Evolutionary conservation across 2,113 vertebrate genomes (phyloP).

Genomic region (Scatophagus argus): DNA sequence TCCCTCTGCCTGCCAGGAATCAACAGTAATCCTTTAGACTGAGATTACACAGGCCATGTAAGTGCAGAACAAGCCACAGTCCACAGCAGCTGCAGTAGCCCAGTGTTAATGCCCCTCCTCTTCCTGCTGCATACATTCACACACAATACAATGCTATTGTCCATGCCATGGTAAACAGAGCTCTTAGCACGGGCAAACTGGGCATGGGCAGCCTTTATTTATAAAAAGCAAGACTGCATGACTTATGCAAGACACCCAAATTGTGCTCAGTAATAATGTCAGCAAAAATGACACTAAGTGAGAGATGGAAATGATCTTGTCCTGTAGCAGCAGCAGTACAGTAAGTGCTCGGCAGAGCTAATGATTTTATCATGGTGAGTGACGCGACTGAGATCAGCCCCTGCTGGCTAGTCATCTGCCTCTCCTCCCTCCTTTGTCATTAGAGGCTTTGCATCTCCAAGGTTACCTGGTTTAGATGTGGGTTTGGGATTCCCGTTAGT

Average conservation of each 20-base stretch:
- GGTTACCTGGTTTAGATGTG: conserved; percentile 66
- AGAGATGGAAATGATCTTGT: conserved; percentile 21
- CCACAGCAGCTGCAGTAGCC: conserved; percentile 68
- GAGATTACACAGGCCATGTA: conserved; percentile 80
- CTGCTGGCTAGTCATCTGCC: conserved; percentile 33
- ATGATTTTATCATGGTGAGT: conserved; percentile 61
- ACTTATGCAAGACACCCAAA: not conserved
- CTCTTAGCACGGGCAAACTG: not conserved
- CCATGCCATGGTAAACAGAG: conserved; percentile 5
- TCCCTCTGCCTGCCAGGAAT: conserved; percentile 79
- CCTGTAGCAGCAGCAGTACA: conserved; percentile 26
- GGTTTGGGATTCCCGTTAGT: conserved; percentile 56
- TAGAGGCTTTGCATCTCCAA: conserved; percentile 60
- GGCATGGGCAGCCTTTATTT: not conserved
- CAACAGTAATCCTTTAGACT: conserved; percentile 83
- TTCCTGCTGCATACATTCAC: conserved; percentile 38
- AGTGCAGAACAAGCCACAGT: conserved; percentile 75
- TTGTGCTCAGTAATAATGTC: not conserved
- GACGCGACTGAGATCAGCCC: conserved; percentile 49
- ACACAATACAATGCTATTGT: conserved; percentile 15
- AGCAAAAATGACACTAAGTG: conserved; percentile 1
- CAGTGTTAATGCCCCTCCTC: conserved; percentile 37
- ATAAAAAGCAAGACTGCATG: conserved; percentile 12
- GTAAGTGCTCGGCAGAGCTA: conserved; percentile 23
- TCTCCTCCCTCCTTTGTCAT: conserved; percentile 35